Base-by-base conservation (phyloP, 2,888 invertebrate species). In the Platycheirus albimanus region DNA sequence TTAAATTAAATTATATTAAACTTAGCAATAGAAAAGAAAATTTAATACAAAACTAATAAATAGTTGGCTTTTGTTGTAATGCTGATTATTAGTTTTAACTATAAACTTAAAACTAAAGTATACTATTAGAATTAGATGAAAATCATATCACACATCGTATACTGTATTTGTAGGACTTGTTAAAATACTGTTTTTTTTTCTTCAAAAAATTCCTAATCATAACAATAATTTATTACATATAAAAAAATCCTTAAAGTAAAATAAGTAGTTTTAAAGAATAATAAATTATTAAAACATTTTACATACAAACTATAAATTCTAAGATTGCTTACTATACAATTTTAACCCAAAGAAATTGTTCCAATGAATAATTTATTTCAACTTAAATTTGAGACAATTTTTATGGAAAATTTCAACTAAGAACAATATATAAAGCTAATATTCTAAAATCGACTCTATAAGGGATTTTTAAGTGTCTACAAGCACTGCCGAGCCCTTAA, bases 341-440 rank as follows among this genome's bases (percentile, higher is more conserved):
- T 24, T 24, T 41, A 24, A 56, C 20, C 28, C 11, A 20, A 28
- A 30, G 43, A 19, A 15, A 45, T 6, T 58, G 64, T 52, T 8
- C 47, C 8, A 41, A 71, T 24, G 3, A 61, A 64, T 56, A 36
- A 30, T 61, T 54, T 19, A 43, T n/a, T n/a, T n/a, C n/a, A n/a
- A n/a, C n/a, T n/a, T n/a, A n/a, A n/a, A n/a, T n/a, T n/a, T n/a
- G n/a, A n/a, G n/a, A n/a, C n/a, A n/a, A n/a, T n/a, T n/a, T n/a
- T n/a, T n/a, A n/a, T n/a, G n/a, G n/a, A n/a, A n/a, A n/a, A n/a
- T n/a, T n/a, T n/a, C n/a, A 51, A 47, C 58, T 70, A 74, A 24
- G 72, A 71, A 84, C 84, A 81, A 74, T 51, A 51, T 69, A 81
- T 69, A 85, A 85, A 87, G 86, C 86, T 64, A 66, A 86, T 85